Conservation (phyloP, 2,888 invertebrate genomes). For the Ametastegia equiseti region DNA sequence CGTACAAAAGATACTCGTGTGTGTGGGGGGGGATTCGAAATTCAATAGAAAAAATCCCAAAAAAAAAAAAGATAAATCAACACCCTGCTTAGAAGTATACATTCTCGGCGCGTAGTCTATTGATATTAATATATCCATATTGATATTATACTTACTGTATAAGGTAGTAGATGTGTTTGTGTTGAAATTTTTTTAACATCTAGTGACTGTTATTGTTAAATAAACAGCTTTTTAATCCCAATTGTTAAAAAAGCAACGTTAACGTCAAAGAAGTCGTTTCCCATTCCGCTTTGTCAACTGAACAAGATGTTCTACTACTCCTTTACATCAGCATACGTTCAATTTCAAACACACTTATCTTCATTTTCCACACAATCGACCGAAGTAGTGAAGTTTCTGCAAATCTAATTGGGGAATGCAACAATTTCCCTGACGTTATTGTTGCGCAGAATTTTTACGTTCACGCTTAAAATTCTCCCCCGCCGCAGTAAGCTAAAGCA, state of each 20-base stretch:
- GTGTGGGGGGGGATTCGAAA: neutral
- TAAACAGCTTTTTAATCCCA: conserved; percentile 64
- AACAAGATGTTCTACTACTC: no score
- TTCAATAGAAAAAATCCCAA: no score
- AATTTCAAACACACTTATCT: no score
- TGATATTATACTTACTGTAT: conserved; percentile 55
- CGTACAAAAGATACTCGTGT: neutral
- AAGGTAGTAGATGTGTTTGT: conserved; percentile 57
- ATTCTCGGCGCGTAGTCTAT: conserved; percentile 40
- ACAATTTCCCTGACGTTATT: neutral
- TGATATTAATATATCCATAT: conserved; percentile 49
- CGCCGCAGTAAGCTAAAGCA: neutral
- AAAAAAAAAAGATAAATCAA: no score
- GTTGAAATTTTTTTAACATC: conserved; percentile 54
- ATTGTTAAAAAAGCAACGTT: conserved; percentile 1
- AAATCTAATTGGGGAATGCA: neutral
- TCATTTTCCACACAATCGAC: no score
- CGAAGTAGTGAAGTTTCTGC: no score
- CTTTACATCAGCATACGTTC: no score
- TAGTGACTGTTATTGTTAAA: conserved; percentile 68
- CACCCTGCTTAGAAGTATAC: conserved; percentile 19
- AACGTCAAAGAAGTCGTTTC: neutral
- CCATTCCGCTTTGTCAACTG: neutral
- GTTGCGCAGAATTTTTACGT: neutral
- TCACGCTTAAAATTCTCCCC: neutral